Conservation (phyloP, 2,888 invertebrate genomes). For the Platycnemis pennipes region DNA sequence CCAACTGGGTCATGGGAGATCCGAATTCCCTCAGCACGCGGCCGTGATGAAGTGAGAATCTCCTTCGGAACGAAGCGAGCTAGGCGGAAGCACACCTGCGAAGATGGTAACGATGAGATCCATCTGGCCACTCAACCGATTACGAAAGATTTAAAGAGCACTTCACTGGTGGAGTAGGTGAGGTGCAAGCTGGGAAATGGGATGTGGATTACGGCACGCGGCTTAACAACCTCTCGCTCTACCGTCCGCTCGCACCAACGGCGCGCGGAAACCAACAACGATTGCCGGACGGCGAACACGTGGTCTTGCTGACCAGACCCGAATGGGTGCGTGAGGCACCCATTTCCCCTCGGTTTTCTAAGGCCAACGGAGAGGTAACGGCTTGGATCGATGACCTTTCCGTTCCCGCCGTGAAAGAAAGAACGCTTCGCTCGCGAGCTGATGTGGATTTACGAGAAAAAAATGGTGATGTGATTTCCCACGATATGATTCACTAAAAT, state of each 20-base stretch:
- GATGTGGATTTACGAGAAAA: background rate
- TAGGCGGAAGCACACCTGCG: background rate
- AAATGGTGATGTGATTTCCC: background rate
- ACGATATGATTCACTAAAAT: too few species aligned
- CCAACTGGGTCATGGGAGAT: background rate
- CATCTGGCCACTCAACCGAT: background rate
- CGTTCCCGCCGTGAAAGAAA: background rate
- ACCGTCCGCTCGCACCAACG: background rate
- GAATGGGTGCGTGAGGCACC: background rate
- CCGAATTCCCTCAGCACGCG: background rate
- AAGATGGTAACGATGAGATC: background rate
- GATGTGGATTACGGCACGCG: background rate
- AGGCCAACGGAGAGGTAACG: background rate
- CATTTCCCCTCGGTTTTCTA: background rate
- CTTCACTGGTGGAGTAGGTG: background rate
- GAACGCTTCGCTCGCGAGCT: background rate
- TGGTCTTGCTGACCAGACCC: background rate
- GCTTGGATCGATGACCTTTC: constrained; percentile 28
- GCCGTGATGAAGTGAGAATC: background rate
- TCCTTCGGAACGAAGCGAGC: background rate
- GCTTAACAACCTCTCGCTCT: background rate
- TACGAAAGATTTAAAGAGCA: background rate
- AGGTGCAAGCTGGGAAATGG: background rate
- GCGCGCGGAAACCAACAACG: background rate
- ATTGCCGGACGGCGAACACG: background rate